phyloP scores from a whole-genome alignment of 1,140 invertebrate species.

The Coptotermes formosanus region DNA sequence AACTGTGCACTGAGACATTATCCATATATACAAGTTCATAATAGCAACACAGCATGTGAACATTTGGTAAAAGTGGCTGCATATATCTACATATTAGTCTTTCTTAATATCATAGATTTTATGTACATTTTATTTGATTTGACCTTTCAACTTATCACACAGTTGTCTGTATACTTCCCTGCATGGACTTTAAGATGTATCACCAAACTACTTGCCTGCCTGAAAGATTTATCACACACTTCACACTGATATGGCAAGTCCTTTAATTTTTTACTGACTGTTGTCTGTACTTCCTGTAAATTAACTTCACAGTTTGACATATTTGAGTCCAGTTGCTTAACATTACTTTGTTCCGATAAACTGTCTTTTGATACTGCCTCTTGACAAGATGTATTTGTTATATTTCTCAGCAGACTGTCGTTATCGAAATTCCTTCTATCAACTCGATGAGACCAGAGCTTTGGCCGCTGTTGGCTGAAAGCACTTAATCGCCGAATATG shows the following conservation, averaged over 20 bases:
- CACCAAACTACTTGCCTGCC: constrained; percentile 27
- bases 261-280: not conserved
- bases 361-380: not conserved
- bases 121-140: not conserved
- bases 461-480: not conserved
- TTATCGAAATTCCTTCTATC: constrained; percentile 23
- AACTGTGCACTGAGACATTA: no score
- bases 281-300: not conserved
- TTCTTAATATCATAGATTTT: not conserved
- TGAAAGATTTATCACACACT: constrained; percentile 26
- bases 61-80: no score
- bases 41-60: no score
- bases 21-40: no score
- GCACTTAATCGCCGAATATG: not conserved
- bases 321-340: not conserved
- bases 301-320: not conserved
- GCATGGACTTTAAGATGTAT: constrained; percentile 24
- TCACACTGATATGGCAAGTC: constrained; percentile 13
- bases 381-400: not conserved
- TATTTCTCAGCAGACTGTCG: not conserved
- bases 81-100: no score
- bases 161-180: constrained; percentile 21
- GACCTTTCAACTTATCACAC: constrained; percentile 22
- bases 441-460: constrained; percentile 24
- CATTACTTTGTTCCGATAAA: not conserved